Evolutionary conservation across 2,888 invertebrate genomes (phyloP).

Genomic region (Lapara coniferarum): DNA sequence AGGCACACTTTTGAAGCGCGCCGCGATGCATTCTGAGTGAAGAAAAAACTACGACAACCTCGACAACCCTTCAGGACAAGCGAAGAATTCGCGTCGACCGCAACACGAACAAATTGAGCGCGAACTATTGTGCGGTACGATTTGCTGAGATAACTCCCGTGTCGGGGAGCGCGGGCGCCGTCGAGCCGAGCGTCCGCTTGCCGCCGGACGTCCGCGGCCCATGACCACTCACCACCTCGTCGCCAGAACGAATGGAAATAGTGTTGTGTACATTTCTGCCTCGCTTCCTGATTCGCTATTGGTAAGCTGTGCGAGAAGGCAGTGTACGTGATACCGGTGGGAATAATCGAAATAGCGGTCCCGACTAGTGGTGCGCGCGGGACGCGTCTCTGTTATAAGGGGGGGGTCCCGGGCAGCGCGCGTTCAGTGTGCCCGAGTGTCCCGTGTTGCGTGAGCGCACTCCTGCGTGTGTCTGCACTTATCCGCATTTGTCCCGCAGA

Average conservation of each 20-base stretch:
- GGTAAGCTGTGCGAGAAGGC: slow-evolving; percentile 41
- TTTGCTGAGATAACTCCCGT: slow-evolving; percentile 80
- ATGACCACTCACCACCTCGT: slow-evolving; percentile 38
- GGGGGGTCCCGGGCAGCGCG: slow-evolving; percentile 78
- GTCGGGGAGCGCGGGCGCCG: slow-evolving; percentile 69
- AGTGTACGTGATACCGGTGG: slow-evolving; percentile 56
- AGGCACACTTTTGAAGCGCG: slow-evolving; percentile 39
- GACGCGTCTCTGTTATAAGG: slow-evolving; percentile 80
- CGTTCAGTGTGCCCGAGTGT: slow-evolving; percentile 81
- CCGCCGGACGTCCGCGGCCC: slow-evolving; percentile 63
- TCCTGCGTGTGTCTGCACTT: slow-evolving; percentile 60
- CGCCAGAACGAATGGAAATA: slow-evolving; percentile 21
- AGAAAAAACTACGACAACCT: slow-evolving; percentile 74
- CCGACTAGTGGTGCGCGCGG: slow-evolving; percentile 70
- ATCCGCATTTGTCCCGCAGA: slow-evolving; percentile 50
- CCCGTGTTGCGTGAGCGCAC: slow-evolving; percentile 78
- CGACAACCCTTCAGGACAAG: slow-evolving; percentile 71
- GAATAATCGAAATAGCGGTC: slow-evolving; percentile 53
- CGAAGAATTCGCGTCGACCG: slow-evolving; percentile 78
- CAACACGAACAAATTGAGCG: slow-evolving; percentile 83
- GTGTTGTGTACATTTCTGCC: slow-evolving; percentile 49
- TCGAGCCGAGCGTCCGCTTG: slow-evolving; percentile 56
- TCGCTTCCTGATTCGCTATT: slow-evolving; percentile 33
- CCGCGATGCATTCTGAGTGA: slow-evolving; percentile 49
- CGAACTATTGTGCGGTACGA: slow-evolving; percentile 81